Evolutionary conservation across 2,888 invertebrate genomes (phyloP).

Genomic region (Sepiola atlantica): DNA sequence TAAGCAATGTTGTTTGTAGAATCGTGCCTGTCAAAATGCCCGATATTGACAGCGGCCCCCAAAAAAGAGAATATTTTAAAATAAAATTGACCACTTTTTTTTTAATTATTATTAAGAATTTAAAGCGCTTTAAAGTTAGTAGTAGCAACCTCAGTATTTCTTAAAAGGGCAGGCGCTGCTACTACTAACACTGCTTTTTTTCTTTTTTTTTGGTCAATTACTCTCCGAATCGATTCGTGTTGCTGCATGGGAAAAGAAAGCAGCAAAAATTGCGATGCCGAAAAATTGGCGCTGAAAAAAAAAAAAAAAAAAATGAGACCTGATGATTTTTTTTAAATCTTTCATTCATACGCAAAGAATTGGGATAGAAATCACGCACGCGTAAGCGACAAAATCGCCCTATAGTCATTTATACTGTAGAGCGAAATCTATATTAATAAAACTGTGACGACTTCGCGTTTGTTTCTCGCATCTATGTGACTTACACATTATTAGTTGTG

Average conservation of each 20-base stretch:
- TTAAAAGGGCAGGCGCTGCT: not conserved
- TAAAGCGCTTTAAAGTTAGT: too few species aligned
- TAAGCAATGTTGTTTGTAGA: too few species aligned
- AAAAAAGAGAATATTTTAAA: too few species aligned
- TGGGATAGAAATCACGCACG: not conserved
- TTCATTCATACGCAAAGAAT: not conserved
- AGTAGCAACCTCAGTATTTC: not conserved
- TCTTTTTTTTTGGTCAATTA: not conserved
- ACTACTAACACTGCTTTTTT: too few species aligned
- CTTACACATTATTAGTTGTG: not conserved
- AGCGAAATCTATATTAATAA: not conserved
- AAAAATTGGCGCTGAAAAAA: not conserved
- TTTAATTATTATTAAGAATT: too few species aligned
- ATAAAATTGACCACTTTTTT: too few species aligned
- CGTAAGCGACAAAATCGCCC: not conserved
- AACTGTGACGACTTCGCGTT: not conserved
- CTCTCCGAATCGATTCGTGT: not conserved
- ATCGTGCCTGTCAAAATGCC: too few species aligned
- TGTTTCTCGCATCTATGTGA: not conserved
- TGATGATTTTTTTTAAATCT: not conserved
- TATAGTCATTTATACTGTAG: not conserved
- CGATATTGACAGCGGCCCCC: too few species aligned
- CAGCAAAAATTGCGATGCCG: not conserved
- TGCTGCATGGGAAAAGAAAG: not conserved
- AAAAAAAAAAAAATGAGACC: not conserved